Conservation (phyloP, 2,797 vertebrate species). For the Hypotaenidia philippensis region DNA sequence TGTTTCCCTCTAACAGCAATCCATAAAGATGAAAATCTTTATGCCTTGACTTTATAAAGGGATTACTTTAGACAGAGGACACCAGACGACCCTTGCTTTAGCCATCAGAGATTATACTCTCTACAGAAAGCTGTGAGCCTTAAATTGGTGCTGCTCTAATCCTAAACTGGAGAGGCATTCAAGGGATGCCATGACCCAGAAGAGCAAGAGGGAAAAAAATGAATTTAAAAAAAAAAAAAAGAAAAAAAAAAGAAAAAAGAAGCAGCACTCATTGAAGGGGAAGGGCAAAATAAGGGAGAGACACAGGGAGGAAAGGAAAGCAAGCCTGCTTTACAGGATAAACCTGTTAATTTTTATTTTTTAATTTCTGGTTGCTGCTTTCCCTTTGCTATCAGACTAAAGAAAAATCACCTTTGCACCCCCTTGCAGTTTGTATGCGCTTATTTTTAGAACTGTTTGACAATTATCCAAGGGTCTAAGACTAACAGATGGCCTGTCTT, state of each 20-base stretch:
- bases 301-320: not conserved
- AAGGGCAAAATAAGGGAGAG: not conserved
- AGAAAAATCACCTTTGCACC: conserved; percentile 92
- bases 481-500: conserved; percentile 98
- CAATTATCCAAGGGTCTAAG: conserved; percentile 93
- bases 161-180: conserved; percentile 71
- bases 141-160: conserved; percentile 64
- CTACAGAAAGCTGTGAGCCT: conserved; percentile 57
- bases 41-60: conserved; percentile 60
- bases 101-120: conserved; percentile 58
- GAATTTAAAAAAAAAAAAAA: not conserved
- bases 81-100: conserved; percentile 18
- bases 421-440: conserved; percentile 87
- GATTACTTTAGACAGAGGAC: conserved; percentile 66
- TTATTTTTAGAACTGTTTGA: conserved; percentile 96
- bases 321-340: not conserved
- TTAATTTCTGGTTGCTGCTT: conserved; percentile 36
- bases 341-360: conserved; percentile 6
- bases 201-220: not conserved
- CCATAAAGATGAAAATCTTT: conserved; percentile 31
- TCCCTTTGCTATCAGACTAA: conserved; percentile 71
- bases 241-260: not conserved
- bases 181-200: conserved; percentile 52
- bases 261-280: not conserved
- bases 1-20: not conserved